These are phyloP conservation scores for Trichosurus vulpecula DNA, from an alignment of 2,797 vertebrate genomes.

Conservation along the genomic window DNA sequence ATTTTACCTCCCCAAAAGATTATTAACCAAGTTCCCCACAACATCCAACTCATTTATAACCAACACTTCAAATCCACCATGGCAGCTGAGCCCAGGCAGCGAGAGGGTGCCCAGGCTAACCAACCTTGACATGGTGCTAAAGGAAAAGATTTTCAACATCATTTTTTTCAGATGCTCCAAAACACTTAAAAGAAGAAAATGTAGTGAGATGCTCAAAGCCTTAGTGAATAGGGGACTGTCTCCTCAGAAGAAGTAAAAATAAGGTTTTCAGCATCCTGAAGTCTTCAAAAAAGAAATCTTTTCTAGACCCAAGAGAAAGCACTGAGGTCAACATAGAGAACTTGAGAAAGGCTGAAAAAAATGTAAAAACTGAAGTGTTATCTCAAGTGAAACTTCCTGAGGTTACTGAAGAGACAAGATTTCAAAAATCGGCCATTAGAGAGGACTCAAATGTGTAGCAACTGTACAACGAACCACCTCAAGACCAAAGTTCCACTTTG, in stretches of 20 bases:
- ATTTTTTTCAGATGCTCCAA: background rate
- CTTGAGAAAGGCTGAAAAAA: background rate
- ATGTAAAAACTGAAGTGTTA: too few relatives aligned
- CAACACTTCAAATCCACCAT: background rate
- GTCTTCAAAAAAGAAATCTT: background rate
- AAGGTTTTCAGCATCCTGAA: background rate
- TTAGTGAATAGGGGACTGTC: background rate
- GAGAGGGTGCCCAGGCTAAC: background rate
- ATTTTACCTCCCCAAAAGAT: background rate
- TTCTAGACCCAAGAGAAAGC: background rate
- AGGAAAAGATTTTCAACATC: background rate
- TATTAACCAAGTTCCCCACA: background rate
- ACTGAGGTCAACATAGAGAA: background rate
- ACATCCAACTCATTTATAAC: background rate
- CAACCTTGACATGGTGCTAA: background rate
- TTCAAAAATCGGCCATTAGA: background rate
- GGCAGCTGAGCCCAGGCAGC: background rate
- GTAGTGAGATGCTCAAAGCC: background rate
- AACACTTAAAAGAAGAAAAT: background rate
- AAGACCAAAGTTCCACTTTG: accelerated
- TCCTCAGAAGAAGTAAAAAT: background rate
- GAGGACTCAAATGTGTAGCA: background rate
- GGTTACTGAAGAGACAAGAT: background rate
- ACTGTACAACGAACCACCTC: background rate
- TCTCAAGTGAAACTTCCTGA: background rate